A percentile compares a stretch with the other conserved stretches of the same genome.
These are phyloP conservation scores for Atrichornis clamosus DNA, from an alignment of 2,113 vertebrate species.

Conservation along the genomic window DNA sequence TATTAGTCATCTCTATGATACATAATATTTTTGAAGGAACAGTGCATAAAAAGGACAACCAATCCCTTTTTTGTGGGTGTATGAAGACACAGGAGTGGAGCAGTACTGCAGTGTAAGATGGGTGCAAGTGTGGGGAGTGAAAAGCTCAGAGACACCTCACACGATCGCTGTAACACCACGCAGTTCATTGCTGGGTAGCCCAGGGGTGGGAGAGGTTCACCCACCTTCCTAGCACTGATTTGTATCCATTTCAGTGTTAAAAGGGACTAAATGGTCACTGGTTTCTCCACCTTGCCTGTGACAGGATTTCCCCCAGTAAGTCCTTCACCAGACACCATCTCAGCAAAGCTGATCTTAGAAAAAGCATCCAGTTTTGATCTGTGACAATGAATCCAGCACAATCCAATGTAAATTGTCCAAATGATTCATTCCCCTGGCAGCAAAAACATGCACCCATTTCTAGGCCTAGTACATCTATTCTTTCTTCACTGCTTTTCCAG, in stretches of 20 bases:
- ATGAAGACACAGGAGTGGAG: not conserved
- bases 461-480: not conserved
- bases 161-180: fast-evolving
- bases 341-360: not conserved
- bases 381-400: not conserved
- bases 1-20: not conserved
- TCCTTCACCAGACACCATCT: not conserved
- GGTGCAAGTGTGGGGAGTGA: not conserved
- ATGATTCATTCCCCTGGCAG: not conserved
- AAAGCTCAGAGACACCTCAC: not conserved
- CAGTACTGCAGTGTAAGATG: not conserved
- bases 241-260: not conserved
- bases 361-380: not conserved
- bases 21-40: not conserved
- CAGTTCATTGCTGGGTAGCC: not conserved
- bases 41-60: not conserved
- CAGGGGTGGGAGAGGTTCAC: not conserved
- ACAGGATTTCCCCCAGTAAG: not conserved
- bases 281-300: not conserved
- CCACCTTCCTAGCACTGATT: not conserved
- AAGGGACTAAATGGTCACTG: not conserved
- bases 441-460: fast-evolving
- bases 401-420: not conserved
- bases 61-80: not conserved
- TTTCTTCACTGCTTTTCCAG: not conserved